These are phyloP conservation scores for Alexandromys fortis DNA, from an alignment of 2,113 vertebrate species.

Conservation along the genomic window DNA sequence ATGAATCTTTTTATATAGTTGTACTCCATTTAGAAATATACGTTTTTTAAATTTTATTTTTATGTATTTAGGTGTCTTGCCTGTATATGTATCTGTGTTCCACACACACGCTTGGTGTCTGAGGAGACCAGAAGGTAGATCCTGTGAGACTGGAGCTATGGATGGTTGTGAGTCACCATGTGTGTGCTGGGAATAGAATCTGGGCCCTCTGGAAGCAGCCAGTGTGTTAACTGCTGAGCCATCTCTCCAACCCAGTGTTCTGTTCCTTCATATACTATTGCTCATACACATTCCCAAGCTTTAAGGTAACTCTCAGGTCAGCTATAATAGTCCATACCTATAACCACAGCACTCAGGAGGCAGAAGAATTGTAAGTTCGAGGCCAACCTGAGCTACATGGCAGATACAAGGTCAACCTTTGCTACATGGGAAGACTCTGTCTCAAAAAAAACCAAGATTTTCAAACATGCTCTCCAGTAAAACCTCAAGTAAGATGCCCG, in stretches of 20 bases:
- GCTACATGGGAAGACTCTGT: neutral
- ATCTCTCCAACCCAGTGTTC: neutral
- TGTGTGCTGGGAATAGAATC: neutral
- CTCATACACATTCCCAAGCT: too few relatives aligned
- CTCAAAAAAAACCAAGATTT: neutral
- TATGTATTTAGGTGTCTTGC: neutral
- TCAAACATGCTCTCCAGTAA: slow-evolving; percentile 17
- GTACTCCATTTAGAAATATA: neutral
- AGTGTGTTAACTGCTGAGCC: neutral
- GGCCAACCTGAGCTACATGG: neutral
- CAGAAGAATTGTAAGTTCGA: neutral
- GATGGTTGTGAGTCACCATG: neutral
- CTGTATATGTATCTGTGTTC: neutral
- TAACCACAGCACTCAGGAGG: neutral
- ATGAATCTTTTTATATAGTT: neutral
- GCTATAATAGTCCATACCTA: neutral
- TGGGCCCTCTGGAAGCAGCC: neutral
- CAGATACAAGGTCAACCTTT: neutral
- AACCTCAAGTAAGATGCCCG: neutral
- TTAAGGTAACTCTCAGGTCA: neutral
- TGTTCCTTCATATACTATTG: neutral
- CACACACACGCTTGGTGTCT: too few relatives aligned
- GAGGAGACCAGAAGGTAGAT: neutral
- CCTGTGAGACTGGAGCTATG: too few relatives aligned
- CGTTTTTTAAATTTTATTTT: too few relatives aligned